Evolutionary conservation across 2,888 invertebrate species (phyloP), one percentile per base, ranked within the genome.

Genomic region (Lithophane socia): DNA sequence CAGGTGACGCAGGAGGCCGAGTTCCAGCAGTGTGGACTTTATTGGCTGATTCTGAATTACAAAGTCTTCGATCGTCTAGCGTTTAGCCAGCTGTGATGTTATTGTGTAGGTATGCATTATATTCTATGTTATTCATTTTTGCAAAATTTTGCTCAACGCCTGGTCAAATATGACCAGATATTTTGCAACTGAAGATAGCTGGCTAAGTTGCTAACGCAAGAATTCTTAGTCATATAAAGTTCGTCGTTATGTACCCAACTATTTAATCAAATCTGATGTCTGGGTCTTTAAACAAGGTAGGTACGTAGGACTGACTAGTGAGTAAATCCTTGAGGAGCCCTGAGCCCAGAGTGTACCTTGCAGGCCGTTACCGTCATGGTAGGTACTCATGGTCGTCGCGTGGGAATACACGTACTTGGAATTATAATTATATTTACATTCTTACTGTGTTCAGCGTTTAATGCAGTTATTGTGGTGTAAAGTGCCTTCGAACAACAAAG

Each of bases 361-460:
- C 84, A 85, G 86, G 83, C 84, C 81, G 77, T 87, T 86, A 84
- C 82, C 88, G 88, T 88, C 90, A 91, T 87, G 89, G 90, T 82
- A 89, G 89, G 90, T 82, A 89, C 85, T 88, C 92, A 92, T 86
- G 89, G 91, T 82, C 89, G 85, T 88, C 91, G 92, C 94, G 93
- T 94, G 94, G 94, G 94, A 94, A 94, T 92, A 89, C 86, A 87
- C 89, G 91, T 92, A 92, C 91, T 89, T 92, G 90, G 89, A 92
- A 91, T 91, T 91, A 90, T 91, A 92, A 93, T 92, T 91, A 90
- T 92, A 92, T 93, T 92, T 92, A 91, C 91, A 93, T 93, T 92
- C 92, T 89, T 88, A 82, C 86, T 87, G 86, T 91, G 91, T 90
- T 87, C 86, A 82, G 80, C 72, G 85, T 86, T 90, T 89, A 89